Evolutionary conservation across 2,113 vertebrate genomes (phyloP), one percentile per base, ranked within the genome.

Genomic region (Irena cyanogastra): DNA sequence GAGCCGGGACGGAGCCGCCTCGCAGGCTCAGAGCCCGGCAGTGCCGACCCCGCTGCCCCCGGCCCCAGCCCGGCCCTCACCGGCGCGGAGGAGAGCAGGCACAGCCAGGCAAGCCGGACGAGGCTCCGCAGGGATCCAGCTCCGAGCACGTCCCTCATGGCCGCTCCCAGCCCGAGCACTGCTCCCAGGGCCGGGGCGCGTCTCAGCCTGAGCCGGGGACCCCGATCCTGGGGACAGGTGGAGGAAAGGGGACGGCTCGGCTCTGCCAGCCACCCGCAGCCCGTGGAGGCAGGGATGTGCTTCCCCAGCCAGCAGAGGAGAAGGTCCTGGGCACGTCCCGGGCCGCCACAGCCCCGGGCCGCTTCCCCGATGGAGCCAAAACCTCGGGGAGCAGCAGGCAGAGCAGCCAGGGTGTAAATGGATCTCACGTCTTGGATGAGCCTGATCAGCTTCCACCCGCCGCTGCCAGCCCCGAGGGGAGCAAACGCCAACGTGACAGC

Each of bases 61-160:
- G 13, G 27, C 49, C 66, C 41, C 83, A 8, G 28, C 31, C 19
- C 37, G 35, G 18, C 23, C n/a, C 94, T 96, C 91, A 97, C 97
- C 85, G 87, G 77, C 70, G 96, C 18, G 1, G 35, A 86, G 47
- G 78, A 93, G 59, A 96, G 20, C 10, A 96, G 80, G 56, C 83
- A 96, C 89, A 97, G 50, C 91, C 93, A 97, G 83, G 72, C 44
- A 1, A 97, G 77, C 0, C 17, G 91, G 44, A 95, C 26, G 2
- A 93, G 66, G 71, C 65, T 95, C 27, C 7, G 18, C 11, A 19
- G 7, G 39, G 10, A 81, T 45, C 61, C 22, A 4, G 54, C 39
- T 18, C 70, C 6, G 1, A 39, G 31, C 44, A 4, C 0, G 1
- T 57, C 70, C 80, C 68, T 65, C 94, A 94, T 89, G 74, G 72